Percentiles rank a stretch among this genome's conserved stretches.
Conservation (phyloP, 2,113 vertebrate species). For the Kryptolebias marmoratus region DNA sequence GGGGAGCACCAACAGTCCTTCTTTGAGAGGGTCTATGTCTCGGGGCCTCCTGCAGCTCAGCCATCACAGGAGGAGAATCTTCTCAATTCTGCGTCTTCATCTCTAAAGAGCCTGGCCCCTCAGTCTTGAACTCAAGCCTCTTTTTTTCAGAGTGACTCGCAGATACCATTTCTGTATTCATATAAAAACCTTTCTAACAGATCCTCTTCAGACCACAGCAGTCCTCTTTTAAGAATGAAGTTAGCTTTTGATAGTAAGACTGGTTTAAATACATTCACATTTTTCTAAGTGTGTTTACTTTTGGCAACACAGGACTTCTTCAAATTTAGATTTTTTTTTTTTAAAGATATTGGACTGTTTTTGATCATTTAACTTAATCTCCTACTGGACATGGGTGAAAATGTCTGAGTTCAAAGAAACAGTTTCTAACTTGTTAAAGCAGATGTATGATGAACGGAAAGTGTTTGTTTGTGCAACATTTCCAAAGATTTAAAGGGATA, state of each 20-base stretch:
- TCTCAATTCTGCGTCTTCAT: conserved; percentile 46
- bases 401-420: too few species aligned
- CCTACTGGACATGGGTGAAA: too few species aligned
- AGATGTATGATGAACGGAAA: too few species aligned
- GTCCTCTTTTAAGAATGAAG: conserved; percentile 34
- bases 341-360: too few species aligned
- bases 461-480: too few species aligned
- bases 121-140: conserved; percentile 37
- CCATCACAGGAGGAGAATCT: conserved; percentile 44
- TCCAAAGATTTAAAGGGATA: too few species aligned
- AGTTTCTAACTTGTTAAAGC: too few species aligned
- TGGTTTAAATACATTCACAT: conserved; percentile 50
- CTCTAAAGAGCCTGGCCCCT: conserved; percentile 47
- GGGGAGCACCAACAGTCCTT: conserved; percentile 19
- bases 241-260: conserved; percentile 62
- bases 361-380: too few species aligned
- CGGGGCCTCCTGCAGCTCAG: conserved; percentile 20
- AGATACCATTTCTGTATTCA: conserved; percentile 48
- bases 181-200: conserved; percentile 17
- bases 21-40: conserved; percentile 17
- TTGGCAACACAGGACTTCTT: too few species aligned
- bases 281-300: background rate
- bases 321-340: too few species aligned
- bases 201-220: conserved; percentile 5
- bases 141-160: conserved; percentile 31